Evolutionary conservation across 1,140 invertebrate genomes (phyloP), one percentile per base, ranked within the genome.

Genomic region (Tetraneura akinire): DNA sequence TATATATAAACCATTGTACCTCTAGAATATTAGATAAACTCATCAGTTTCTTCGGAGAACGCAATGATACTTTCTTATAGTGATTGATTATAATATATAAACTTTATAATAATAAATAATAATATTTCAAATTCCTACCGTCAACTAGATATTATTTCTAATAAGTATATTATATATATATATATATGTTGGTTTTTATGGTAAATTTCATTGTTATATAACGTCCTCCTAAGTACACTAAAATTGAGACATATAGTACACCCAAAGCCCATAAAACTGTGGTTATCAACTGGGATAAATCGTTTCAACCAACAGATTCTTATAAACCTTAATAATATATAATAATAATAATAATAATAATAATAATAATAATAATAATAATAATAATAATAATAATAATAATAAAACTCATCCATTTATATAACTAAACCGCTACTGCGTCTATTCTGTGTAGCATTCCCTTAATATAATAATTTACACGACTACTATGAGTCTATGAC

Each of bases 221-320:
- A 23, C 45, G 21, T 42, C 49, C 73, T n/a, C 53, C 51, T 76
- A 76, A 76, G 21, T 29, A 57, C 73, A 26, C 42, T 29, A 16
- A 76, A 53, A 76, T 76, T 76, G 73, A 76, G 53, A 76, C 32
- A 57, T 76, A 76, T 57, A 42, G 53, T 47, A 68, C 21, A 47
- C 32, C 8, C 51, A 16, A 13, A 76, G 29, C 32, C 53, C 29
- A 76, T 76, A 76, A 76, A 76, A 76, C 49, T 16, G n/a, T 57
- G 32, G 53, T 57, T 76, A 57, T 76, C 29, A 57, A 76, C 53
- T 76, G n/a, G n/a, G n/a, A 76, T 76, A 76, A 76, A 76, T 76
- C 73, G 32, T 76, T 76, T 42, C 32, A 14, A 32, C n/a, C 14
- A 1, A 13, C 37, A 5, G 21, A 26, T 21, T 47, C n/a, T 68